phyloP scores from a whole-genome alignment of 2,888 invertebrate species.

The Platypus cylindrus region DNA sequence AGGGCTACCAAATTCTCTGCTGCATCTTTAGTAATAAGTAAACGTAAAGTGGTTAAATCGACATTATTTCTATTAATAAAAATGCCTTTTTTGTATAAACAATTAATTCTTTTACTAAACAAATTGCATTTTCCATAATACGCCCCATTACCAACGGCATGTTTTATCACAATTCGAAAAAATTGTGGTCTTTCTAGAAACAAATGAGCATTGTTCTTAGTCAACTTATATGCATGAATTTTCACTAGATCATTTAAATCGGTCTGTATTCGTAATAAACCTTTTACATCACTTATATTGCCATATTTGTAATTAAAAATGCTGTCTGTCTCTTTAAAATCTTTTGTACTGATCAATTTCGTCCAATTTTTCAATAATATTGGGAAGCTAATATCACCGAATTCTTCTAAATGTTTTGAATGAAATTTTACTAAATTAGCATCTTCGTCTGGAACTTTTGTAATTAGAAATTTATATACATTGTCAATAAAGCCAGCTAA shows the following conservation, averaged over 20 bases:
- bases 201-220: constrained; percentile 39
- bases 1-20: constrained; percentile 30
- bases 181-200: constrained; percentile 38
- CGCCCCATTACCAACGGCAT: constrained; percentile 20
- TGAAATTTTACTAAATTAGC: constrained; percentile 53
- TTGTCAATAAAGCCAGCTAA: no score
- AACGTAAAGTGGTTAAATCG: constrained; percentile 30
- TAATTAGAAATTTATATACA: no score
- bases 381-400: constrained; percentile 56
- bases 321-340: constrained; percentile 6
- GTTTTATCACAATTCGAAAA: constrained; percentile 25
- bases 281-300: constrained; percentile 18
- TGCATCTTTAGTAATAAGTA: constrained; percentile 30
- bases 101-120: constrained; percentile 17
- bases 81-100: constrained; percentile 7
- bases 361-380: constrained; percentile 45
- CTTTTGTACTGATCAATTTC: constrained; percentile 22
- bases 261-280: constrained; percentile 30
- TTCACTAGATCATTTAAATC: constrained; percentile 2
- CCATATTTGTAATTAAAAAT: constrained; percentile 21
- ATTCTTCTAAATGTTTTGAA: constrained; percentile 39
- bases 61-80: constrained; percentile 9
- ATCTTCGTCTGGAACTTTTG: no score
- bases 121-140: constrained; percentile 26
- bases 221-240: constrained; percentile 9